Evolutionary conservation across 2,113 vertebrate species (phyloP).

Genomic region (Ciconia boyciana): DNA sequence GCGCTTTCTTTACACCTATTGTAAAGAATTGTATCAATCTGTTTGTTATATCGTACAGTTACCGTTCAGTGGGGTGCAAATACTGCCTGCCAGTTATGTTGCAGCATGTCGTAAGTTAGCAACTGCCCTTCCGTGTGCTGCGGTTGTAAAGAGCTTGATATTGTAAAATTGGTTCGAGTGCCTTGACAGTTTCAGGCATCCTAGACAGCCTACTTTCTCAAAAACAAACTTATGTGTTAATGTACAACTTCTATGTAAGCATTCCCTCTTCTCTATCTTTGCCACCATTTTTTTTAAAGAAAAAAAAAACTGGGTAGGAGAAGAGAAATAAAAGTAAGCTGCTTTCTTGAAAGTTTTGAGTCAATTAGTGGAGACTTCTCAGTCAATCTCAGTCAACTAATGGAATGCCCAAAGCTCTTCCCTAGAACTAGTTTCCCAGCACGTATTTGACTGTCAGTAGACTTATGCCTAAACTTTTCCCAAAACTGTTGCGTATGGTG

Average conservation of each 20-base stretch:
- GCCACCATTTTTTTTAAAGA: not conserved
- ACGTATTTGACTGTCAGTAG: not conserved
- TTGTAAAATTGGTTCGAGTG: not conserved
- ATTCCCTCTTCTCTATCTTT: not conserved
- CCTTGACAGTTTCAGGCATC: not conserved
- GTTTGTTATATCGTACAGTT: not conserved
- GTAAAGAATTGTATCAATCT: not conserved
- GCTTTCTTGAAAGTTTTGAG: not conserved
- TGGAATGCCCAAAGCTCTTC: not conserved
- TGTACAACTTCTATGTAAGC: not conserved
- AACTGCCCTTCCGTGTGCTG: not conserved
- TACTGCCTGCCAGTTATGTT: not conserved
- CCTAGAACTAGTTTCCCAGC: not conserved
- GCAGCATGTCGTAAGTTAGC: not conserved
- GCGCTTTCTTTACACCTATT: not conserved
- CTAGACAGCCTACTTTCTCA: not conserved
- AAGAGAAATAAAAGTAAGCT: not conserved
- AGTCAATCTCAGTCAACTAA: not conserved
- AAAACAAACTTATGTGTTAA: not conserved
- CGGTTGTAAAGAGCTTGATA: not conserved
- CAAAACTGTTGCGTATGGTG: not conserved
- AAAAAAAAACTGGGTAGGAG: too few relatives aligned
- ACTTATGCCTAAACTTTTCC: not conserved
- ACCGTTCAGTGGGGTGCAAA: constrained; percentile 20
- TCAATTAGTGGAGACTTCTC: not conserved